These are phyloP conservation scores for Brachylomia viminalis DNA, from an alignment of 2,888 invertebrate genomes.

Conservation along the genomic window DNA sequence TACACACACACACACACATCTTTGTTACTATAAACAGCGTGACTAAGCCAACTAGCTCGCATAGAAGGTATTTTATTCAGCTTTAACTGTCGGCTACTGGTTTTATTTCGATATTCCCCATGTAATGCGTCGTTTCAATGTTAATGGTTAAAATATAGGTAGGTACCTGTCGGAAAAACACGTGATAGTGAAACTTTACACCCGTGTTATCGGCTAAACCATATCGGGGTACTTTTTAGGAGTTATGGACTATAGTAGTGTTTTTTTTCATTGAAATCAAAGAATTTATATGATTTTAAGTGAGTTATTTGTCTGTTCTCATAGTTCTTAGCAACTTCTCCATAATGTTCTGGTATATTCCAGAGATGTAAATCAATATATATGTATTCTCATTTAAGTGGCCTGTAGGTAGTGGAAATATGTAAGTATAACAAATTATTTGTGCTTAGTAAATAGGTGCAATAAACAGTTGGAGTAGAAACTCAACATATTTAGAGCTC, in stretches of 20 bases:
- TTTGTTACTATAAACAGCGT: conserved; percentile 54
- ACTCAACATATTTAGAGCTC: conserved; percentile 1
- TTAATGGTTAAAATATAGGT: conserved; percentile 41
- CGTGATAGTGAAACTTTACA: conserved; percentile 41
- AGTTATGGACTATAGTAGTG: conserved; percentile 15
- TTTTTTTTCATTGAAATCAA: conserved; percentile 19
- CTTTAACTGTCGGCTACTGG: conserved; percentile 62
- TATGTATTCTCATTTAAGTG: background rate
- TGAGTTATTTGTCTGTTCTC: background rate
- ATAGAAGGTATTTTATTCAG: conserved; percentile 38
- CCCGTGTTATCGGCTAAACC: conserved; percentile 44
- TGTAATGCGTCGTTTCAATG: conserved; percentile 41
- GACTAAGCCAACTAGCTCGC: conserved; percentile 12
- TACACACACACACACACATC: too few species aligned
- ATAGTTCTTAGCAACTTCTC: conserved; percentile 2
- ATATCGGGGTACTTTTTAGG: conserved; percentile 14
- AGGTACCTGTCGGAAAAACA: conserved; percentile 38
- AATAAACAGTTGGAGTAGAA: background rate
- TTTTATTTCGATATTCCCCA: conserved; percentile 54
- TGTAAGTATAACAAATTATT: background rate
- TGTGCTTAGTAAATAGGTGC: background rate
- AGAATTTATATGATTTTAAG: conserved; percentile 14
- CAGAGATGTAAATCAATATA: background rate
- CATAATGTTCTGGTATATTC: too few species aligned
- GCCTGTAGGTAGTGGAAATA: background rate